Conservation (phyloP, 2,797 vertebrate genomes). For the Cuniculus paca region DNA sequence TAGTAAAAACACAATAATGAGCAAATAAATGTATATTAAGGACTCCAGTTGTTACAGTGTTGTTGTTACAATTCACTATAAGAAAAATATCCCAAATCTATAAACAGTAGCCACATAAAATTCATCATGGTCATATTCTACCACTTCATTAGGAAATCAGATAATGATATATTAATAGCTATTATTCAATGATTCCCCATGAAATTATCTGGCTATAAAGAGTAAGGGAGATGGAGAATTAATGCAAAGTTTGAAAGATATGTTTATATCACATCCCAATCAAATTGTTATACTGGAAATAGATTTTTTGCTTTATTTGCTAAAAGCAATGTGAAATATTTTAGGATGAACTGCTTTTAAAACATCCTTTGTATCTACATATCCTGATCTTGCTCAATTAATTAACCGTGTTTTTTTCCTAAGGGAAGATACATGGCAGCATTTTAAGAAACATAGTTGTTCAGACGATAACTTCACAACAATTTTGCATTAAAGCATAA, state of each 20-base stretch:
- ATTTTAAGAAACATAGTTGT: neutral
- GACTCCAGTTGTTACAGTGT: neutral
- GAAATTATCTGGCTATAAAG: conserved; percentile 8
- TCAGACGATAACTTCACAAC: neutral
- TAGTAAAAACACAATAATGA: neutral
- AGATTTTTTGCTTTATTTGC: conserved; percentile 26
- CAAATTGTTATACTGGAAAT: neutral
- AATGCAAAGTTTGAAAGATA: neutral
- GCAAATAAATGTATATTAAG: conserved; percentile 7
- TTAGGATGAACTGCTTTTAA: neutral
- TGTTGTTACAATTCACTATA: neutral
- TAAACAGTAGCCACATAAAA: conserved; percentile 37
- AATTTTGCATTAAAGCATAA: neutral
- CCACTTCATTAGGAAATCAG: conserved; percentile 15
- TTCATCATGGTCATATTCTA: neutral
- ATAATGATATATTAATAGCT: neutral
- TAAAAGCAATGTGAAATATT: neutral
- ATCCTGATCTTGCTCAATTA: neutral
- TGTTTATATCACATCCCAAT: neutral
- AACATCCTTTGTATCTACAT: neutral
- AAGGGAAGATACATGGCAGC: neutral
- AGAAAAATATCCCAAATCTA: neutral
- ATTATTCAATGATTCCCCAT: neutral
- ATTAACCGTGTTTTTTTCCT: neutral
- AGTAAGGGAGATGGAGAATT: neutral